Evolutionary conservation across 2,797 vertebrate species (phyloP).

Genomic region (Catamblyrhynchus diadema): DNA sequence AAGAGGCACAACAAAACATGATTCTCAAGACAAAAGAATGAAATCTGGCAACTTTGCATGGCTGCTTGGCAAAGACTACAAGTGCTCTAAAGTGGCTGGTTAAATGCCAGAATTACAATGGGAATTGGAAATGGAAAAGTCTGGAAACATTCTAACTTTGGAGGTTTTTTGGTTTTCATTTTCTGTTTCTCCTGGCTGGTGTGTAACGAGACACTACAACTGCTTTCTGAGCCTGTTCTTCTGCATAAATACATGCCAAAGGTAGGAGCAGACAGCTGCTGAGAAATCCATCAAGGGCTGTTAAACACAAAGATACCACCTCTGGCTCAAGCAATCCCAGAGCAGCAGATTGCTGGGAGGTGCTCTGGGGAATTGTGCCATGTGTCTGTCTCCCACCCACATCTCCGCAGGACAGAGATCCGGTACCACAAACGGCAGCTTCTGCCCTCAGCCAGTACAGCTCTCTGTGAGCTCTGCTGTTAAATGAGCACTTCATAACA

Average conservation of each 20-base stretch:
- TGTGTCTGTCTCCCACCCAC: rapidly evolving
- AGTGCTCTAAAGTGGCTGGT: neutral
- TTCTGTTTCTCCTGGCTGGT: slow-evolving; percentile 3
- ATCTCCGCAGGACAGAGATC: rapidly evolving
- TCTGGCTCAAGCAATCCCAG: neutral
- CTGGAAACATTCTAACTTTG: slow-evolving; percentile 4
- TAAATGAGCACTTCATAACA: neutral
- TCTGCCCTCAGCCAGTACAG: neutral
- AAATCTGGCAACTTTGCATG: neutral
- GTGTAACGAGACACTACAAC: neutral
- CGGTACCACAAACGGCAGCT: rapidly evolving
- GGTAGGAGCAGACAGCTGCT: slow-evolving; percentile 38
- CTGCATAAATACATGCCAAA: slow-evolving; percentile 32
- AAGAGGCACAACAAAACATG: neutral
- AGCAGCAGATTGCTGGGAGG: neutral
- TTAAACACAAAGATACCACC: slow-evolving; percentile 19
- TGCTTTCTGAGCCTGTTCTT: neutral
- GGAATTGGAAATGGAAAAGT: slow-evolving; percentile 35
- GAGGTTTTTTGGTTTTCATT: neutral
- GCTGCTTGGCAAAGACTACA: slow-evolving; percentile 3
- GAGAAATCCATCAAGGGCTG: slow-evolving; percentile 37
- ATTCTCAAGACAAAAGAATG: slow-evolving; percentile 20
- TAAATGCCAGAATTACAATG: neutral
- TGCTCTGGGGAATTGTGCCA: neutral
- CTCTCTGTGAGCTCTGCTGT: neutral